These are phyloP conservation scores for Sebastes hubbsi DNA, from an alignment of 2,797 vertebrate genomes.

Conservation along the genomic window DNA sequence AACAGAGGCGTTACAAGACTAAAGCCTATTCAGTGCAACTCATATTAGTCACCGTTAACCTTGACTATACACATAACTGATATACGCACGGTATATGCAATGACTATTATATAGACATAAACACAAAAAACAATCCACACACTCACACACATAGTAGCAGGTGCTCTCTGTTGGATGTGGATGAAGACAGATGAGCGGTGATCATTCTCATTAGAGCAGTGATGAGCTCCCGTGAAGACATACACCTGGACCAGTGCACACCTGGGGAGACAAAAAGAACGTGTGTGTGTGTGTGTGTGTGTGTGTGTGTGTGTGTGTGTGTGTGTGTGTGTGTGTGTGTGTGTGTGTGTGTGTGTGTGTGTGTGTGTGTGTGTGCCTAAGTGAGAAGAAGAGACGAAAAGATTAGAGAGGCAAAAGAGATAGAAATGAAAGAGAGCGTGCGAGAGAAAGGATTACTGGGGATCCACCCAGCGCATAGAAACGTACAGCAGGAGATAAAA, in stretches of 20 bases:
- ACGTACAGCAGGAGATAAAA: conserved; percentile 28
- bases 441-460: conserved; percentile 13
- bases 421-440: conserved; percentile 18
- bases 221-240: conserved; percentile 82
- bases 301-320: neutral
- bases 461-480: conserved; percentile 20
- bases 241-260: conserved; percentile 82
- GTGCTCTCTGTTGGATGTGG: conserved; percentile 83
- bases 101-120: conserved; percentile 17
- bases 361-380: conserved; percentile 2
- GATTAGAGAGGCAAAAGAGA: conserved; percentile 27
- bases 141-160: conserved; percentile 73
- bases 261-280: conserved; percentile 76
- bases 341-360: too few relatives aligned
- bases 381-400: conserved; percentile 27
- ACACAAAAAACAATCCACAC: conserved; percentile 24
- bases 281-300: conserved; percentile 15
- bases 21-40: neutral
- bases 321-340: too few relatives aligned
- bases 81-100: neutral
- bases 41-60: neutral
- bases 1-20: neutral
- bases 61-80: neutral
- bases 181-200: conserved; percentile 85
- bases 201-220: conserved; percentile 84